These are phyloP conservation scores for Chironomus riparius DNA, from an alignment of 2,888 invertebrate species.

Conservation along the genomic window DNA sequence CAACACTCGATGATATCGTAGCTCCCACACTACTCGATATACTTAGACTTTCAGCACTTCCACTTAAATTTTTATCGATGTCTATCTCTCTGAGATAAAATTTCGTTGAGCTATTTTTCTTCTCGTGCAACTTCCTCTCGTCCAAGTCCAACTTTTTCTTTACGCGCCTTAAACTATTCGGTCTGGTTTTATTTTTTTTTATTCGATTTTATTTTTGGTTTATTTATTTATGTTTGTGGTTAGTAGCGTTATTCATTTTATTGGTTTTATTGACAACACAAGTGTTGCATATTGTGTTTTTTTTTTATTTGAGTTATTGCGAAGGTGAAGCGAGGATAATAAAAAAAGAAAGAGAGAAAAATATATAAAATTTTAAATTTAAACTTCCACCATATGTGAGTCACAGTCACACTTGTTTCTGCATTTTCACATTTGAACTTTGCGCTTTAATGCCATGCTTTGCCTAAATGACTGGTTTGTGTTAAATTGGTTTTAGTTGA, in stretches of 20 bases:
- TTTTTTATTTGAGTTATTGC: background rate
- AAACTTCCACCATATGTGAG: conserved; percentile 7
- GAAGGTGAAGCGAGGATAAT: background rate
- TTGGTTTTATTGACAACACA: conserved; percentile 14
- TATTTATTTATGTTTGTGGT: conserved; percentile 23
- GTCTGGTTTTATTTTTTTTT: conserved; percentile 37
- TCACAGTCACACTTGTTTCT: background rate
- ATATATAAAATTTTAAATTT: conserved; percentile 27
- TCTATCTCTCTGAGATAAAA: conserved; percentile 31
- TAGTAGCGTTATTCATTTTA: conserved; percentile 26
- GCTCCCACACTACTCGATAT: conserved; percentile 7
- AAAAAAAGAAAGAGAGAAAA: conserved; percentile 33
- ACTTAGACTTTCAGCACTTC: conserved; percentile 13
- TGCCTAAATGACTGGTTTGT: background rate
- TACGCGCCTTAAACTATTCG: conserved; percentile 52
- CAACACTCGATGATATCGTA: background rate
- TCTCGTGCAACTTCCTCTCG: conserved; percentile 50
- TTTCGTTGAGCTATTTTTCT: conserved; percentile 38
- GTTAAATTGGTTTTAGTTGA: too few species aligned
- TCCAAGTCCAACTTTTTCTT: conserved; percentile 48
- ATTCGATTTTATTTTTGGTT: background rate
- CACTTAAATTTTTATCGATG: conserved; percentile 21
- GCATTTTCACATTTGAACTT: too few species aligned
- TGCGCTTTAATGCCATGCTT: background rate
- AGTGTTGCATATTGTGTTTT: background rate